Evolutionary conservation across 2,888 invertebrate species (phyloP).

Genomic region (Chrysolina americana): DNA sequence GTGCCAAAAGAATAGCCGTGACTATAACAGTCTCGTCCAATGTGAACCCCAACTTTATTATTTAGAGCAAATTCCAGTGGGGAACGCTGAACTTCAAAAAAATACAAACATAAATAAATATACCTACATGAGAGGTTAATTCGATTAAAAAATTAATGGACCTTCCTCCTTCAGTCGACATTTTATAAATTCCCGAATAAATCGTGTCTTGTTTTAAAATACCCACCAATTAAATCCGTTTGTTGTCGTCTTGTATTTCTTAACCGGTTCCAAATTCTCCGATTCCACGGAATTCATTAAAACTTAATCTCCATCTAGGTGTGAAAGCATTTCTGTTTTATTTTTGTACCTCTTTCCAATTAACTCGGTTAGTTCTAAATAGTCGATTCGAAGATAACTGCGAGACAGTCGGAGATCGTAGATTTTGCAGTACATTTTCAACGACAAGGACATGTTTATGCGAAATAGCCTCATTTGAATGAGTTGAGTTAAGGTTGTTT

Average conservation of each 20-base stretch:
- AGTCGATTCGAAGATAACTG: neutral
- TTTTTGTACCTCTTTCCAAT: slow-evolving; percentile 33
- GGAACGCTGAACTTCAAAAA: too few relatives aligned
- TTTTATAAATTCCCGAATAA: neutral
- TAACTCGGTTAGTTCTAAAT: slow-evolving; percentile 22
- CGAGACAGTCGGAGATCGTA: neutral
- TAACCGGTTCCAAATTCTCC: slow-evolving; percentile 31
- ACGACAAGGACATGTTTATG: neutral
- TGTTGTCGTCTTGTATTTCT: slow-evolving; percentile 22
- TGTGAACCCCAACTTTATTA: too few relatives aligned
- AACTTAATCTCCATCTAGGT: slow-evolving; percentile 42
- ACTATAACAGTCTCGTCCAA: too few relatives aligned
- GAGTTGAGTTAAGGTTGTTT: too few relatives aligned
- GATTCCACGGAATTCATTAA: slow-evolving; percentile 34
- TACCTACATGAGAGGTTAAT: too few relatives aligned
- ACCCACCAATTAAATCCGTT: slow-evolving; percentile 30
- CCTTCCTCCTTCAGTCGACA: neutral
- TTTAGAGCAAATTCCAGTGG: too few relatives aligned
- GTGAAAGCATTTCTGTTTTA: slow-evolving; percentile 39
- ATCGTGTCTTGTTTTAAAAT: slow-evolving; percentile 2
- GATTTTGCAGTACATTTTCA: neutral
- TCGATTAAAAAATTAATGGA: too few relatives aligned
- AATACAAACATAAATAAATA: too few relatives aligned
- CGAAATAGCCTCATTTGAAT: neutral
- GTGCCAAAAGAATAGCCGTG: too few relatives aligned